Evolutionary conservation across 2,113 vertebrate species (phyloP), one percentile per base, ranked within the genome.

Genomic region (Ifrita kowaldi): DNA sequence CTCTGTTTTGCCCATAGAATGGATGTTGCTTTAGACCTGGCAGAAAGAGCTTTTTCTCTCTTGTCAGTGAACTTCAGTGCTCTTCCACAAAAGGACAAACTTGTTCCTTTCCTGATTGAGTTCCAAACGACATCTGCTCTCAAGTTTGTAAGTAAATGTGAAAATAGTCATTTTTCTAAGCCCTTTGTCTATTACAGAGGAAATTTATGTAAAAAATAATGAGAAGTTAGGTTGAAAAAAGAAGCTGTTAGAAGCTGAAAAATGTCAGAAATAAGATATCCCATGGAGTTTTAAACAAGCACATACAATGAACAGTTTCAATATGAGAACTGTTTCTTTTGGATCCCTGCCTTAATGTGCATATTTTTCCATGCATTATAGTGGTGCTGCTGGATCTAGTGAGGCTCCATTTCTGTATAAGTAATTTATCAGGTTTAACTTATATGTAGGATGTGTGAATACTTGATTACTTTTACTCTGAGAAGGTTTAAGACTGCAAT

Each of bases 401-500:
- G 62, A 83, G 65, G 56, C 71, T 85, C 24, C 0, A 0, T 83
- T 91, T 78, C 60, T 93, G 44, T 75, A 9, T 30, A 74, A 87
- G 63, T 90, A 56, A 94, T 94, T 96, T 85, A 83, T 96, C 90
- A 90, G 75, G 30, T 90, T 95, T 95, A 77, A 80, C 59, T 92
- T 91, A 73, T 46, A 64, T 76, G 56, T 63, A 70, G 73, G 28
- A 65, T 21, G 2, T 82, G 44, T 75, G 75, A 87, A 81, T 95
- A 90, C 64, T 76, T 84, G 89, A 88, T 96, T 85, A 39, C 69
- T 93, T 91, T 78, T 78, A 65, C 69, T 81, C 73, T 79, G 81
- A 69, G 63, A 90, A 84, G 56, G 57, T 71, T 88, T 93, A 76
- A 69, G 82, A 57, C 62, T 56, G 12, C 76, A 78, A 7, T 80